Evolutionary conservation across 2,797 vertebrate species (phyloP).

Genomic region (Gallinago stenura): DNA sequence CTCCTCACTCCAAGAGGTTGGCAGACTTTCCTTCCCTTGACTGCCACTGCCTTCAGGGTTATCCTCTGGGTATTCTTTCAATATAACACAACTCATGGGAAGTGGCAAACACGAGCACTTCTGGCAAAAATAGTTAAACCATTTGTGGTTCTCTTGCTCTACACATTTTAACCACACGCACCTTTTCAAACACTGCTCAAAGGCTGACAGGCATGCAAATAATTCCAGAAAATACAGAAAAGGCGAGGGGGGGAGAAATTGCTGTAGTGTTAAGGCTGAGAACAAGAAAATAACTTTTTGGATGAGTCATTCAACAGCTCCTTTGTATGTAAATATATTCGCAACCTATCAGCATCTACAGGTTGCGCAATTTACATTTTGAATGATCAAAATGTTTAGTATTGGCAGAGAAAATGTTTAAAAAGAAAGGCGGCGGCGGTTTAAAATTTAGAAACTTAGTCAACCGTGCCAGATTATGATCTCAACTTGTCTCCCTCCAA

Average conservation of each 20-base stretch:
- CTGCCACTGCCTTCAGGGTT: background rate
- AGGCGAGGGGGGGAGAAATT: background rate
- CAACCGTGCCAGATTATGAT: constrained; percentile 44
- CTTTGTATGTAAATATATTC: constrained; percentile 62
- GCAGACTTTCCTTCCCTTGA: background rate
- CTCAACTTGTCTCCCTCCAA: constrained; percentile 50
- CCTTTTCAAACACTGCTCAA: background rate
- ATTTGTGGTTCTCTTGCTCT: background rate
- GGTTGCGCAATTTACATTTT: constrained; percentile 76
- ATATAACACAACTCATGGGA: background rate
- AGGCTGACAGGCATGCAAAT: background rate
- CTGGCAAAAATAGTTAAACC: background rate
- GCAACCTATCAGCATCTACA: constrained; percentile 52
- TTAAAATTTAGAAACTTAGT: constrained; percentile 68
- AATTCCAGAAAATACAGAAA: background rate
- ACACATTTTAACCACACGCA: background rate
- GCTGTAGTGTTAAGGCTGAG: background rate
- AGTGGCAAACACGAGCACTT: background rate
- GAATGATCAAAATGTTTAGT: constrained; percentile 74
- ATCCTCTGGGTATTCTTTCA: background rate
- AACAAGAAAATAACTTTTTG: constrained; percentile 10
- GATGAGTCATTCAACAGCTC: constrained; percentile 15
- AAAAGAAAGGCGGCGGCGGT: constrained; percentile 57
- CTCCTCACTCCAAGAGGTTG: background rate
- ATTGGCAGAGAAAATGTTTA: constrained; percentile 72